Conservation (phyloP, 1,140 invertebrate genomes). For the Lepidurus arcticus region DNA sequence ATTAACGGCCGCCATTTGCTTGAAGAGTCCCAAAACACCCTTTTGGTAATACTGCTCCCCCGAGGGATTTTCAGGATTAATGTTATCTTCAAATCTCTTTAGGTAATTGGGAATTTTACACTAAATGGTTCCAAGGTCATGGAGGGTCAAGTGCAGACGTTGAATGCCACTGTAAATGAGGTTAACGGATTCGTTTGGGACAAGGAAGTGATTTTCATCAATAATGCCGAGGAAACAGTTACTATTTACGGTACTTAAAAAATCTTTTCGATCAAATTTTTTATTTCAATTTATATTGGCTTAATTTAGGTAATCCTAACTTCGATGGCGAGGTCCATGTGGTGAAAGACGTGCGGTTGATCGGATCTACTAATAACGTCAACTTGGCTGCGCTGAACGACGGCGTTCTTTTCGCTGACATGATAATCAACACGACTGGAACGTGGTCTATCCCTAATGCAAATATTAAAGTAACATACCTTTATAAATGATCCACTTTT, state of each 20-base stretch:
- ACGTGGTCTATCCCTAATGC: neutral
- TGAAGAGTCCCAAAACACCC: neutral
- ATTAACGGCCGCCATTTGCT: neutral
- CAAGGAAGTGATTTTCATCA: neutral
- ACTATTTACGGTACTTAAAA: neutral
- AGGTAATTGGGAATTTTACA: neutral
- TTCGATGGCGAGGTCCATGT: neutral
- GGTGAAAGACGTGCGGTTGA: neutral
- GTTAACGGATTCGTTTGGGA: neutral
- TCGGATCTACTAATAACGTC: neutral
- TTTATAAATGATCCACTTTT: neutral
- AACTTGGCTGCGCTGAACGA: neutral
- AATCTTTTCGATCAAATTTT: neutral
- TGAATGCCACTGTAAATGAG: neutral
- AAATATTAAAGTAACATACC: neutral
- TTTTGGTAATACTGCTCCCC: neutral
- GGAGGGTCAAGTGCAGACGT: neutral
- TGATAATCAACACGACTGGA: neutral
- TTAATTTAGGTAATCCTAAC: neutral
- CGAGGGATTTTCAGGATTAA: neutral
- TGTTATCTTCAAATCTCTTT: neutral
- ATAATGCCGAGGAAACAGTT: neutral
- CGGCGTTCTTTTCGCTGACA: neutral
- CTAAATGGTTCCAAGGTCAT: neutral
- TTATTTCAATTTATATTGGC: neutral